Percentiles rank a stretch among this genome's conserved stretches.
phyloP scores from a whole-genome alignment of 2,888 invertebrate species.

The Phyto melanocephala region DNA sequence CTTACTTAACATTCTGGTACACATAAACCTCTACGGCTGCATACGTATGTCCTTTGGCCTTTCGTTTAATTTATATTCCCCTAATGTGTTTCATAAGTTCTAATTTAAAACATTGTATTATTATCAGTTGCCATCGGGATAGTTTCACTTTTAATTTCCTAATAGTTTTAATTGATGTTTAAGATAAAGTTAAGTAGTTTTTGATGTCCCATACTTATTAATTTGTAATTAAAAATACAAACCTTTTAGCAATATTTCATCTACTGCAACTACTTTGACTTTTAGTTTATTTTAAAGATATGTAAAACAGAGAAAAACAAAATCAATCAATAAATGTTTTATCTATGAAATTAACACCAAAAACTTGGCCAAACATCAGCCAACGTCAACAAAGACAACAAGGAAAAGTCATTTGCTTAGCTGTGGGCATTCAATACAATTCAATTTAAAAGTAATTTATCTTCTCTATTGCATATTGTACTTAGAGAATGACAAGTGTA shows the following conservation, averaged over 20 bases:
- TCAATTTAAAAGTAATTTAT: slow-evolving; percentile 54
- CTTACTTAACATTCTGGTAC: too few relatives aligned
- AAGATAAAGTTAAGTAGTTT: slow-evolving; percentile 27
- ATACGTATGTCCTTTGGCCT: neutral
- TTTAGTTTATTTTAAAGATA: too few relatives aligned
- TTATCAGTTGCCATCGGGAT: neutral
- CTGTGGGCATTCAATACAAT: slow-evolving; percentile 35
- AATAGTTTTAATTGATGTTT: neutral
- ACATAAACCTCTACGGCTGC: too few relatives aligned
- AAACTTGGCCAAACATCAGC: slow-evolving; percentile 18
- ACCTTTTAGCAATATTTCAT: slow-evolving; percentile 17
- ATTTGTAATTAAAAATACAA: slow-evolving; percentile 34
- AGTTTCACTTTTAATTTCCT: neutral
- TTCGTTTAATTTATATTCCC: neutral
- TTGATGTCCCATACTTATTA: slow-evolving; percentile 26
- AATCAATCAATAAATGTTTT: slow-evolving; percentile 42
- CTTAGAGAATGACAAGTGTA: slow-evolving; percentile 7
- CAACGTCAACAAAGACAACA: neutral
- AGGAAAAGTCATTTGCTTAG: slow-evolving; percentile 37
- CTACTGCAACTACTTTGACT: too few relatives aligned
- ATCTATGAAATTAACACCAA: slow-evolving; percentile 31
- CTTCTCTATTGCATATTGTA: slow-evolving; percentile 27
- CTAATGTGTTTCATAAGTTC: neutral
- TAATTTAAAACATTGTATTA: neutral
- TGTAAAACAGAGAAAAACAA: neutral